These are phyloP conservation scores for Macroteleia sp. DNA, from an alignment of 2,888 invertebrate genomes.

Conservation along the genomic window DNA sequence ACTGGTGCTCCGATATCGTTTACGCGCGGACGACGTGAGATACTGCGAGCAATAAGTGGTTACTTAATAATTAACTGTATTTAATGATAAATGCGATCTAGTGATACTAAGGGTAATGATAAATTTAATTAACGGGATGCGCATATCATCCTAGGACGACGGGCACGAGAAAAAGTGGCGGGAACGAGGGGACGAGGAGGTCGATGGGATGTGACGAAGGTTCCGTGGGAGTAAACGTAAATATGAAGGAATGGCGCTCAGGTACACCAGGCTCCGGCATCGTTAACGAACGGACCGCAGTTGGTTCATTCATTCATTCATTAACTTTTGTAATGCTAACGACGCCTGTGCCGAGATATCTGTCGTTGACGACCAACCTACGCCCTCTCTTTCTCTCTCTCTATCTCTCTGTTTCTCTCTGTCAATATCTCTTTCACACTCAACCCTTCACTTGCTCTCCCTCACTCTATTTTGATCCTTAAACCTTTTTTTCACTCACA, in stretches of 20 bases:
- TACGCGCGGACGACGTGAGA: constrained; percentile 62
- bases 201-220: constrained; percentile 24
- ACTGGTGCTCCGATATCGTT: background rate
- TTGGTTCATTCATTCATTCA: background rate
- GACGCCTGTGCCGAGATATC: constrained; percentile 2
- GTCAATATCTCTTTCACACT: constrained; percentile 14
- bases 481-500: constrained; percentile 37
- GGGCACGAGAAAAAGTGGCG: constrained; percentile 32
- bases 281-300: constrained; percentile 14
- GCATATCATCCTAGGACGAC: constrained; percentile 60
- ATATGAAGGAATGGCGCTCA: background rate
- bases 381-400: constrained; percentile 14
- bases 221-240: background rate
- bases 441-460: constrained; percentile 2
- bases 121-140: constrained; percentile 48
- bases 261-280: background rate
- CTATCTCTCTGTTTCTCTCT: constrained; percentile 10
- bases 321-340: constrained; percentile 22
- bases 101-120: constrained; percentile 61
- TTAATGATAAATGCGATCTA: constrained; percentile 67
- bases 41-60: constrained; percentile 81
- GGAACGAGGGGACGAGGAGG: constrained; percentile 28
- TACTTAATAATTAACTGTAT: constrained; percentile 71
- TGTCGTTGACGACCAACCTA: background rate
- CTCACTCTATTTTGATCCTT: constrained; percentile 18